Base-by-base conservation (phyloP, 2,797 vertebrate genomes). In the Argyrosomus regius region DNA sequence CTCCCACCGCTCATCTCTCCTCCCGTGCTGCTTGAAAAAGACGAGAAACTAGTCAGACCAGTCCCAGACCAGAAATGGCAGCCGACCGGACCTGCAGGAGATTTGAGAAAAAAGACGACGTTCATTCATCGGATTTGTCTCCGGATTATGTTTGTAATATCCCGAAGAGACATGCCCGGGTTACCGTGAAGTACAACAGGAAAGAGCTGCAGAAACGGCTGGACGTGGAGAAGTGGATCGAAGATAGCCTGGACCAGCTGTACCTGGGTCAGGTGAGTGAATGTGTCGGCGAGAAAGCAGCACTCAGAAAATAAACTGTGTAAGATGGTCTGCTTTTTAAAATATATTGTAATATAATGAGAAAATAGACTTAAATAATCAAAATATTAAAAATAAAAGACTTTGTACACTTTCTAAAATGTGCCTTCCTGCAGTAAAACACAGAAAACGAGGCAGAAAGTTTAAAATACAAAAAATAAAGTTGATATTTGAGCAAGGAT, bases 151-250 rank as follows among this genome's bases (percentile, higher is more conserved):
- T 72, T 8, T 63, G 57, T 35, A 89, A 31, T 1, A 76, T 96
- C 28, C 96, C 95, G 73, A 96, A 95, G 79, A 94, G 97, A 22
- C 96, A 97, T 13, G 95, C 96, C 10, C 94, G 97, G 13, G 97
- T 98, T n/a, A 98, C 97, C 0, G 97, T 98, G 20, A 97, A 97
- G 77, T 98, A 98, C 80, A 97, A 98, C 90, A 87, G 97, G 75
- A 95, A 95, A 75, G 97, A 98, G 94, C 95, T 98, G 64, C 97
- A 98, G 93, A 93, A 87, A 87, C 92, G 97, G 22, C 95, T 98
- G 70, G 96, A 98, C 65, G 93, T 97, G 84, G 97, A 98, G 92
- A 96, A 96, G 78, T 98, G 97, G 97, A 97, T 98, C 78, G 97
- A 98, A 26, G 96, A 96, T 13, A 80, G 85, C 49, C 78, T 98